Base-by-base conservation (phyloP, 2,113 vertebrate species). In the Ammodytes marinus region DNA sequence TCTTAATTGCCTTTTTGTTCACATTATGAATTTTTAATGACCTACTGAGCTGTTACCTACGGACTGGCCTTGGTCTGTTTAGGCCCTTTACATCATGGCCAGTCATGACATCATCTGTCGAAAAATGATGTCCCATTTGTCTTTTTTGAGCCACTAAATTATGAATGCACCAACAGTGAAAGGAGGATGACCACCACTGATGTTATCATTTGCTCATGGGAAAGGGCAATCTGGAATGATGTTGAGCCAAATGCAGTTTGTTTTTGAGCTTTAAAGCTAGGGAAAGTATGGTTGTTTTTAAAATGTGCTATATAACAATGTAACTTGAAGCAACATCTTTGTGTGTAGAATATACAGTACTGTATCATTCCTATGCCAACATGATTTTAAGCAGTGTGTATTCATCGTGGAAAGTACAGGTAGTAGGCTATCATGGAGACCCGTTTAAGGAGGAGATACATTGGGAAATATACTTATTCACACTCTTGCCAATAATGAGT, bases 1-100 rank as follows among this genome's bases (percentile, higher is more conserved):
- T 92, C 82, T 80, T 93, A 92, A 93, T 91, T 92, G 87, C 87
- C 86, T 93, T 93, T 93, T 91, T 90, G 90, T 91, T 89, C 85
- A 83, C 85, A 88, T 86, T 92, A 92, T 94, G 82, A 93, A 86
- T 89, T 89, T 87, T 90, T 92, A 91, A 94, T 92, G 88, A 77
- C 69, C 78, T 82, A 69, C 75, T 78, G 76, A 89, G 88, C 88
- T 85, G 84, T 85, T 86, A 88, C 89, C 80, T 81, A 80, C 81
- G 85, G 73, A 85, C 80, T 61, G 15, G 79, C 84, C 78, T 86
- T 70, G 80, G 85, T 83, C 53, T 65, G 73, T 89, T 89, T 27
- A 27, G 79, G 80, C 69, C 74, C 70, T 70, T 86, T 54, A 85
- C 81, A 91, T 89, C 76, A 85, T 55, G 59, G 67, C 85, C 55